These are phyloP conservation scores for Eupleurogrammus muticus DNA, from an alignment of 2,797 vertebrate genomes.

Conservation along the genomic window DNA sequence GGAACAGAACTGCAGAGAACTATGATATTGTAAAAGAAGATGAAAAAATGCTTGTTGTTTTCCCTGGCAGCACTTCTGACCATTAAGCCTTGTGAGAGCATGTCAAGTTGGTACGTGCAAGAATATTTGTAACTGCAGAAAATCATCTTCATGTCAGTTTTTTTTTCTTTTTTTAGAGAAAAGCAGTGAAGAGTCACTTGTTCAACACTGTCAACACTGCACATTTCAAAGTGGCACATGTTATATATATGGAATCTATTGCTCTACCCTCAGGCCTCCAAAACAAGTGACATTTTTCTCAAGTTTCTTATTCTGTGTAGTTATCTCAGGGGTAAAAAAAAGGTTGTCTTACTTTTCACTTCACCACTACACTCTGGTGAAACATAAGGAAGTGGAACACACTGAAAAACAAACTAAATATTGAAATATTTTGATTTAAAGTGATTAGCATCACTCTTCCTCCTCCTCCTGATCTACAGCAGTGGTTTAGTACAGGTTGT, in stretches of 20 bases:
- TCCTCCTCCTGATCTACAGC: not conserved
- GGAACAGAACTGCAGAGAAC: not conserved
- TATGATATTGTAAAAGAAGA: slow-evolving; percentile 27
- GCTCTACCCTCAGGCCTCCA: not conserved
- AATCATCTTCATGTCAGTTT: not conserved
- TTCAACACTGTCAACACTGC: not conserved
- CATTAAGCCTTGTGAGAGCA: slow-evolving; percentile 4
- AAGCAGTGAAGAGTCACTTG: slow-evolving; percentile 8
- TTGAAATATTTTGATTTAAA: not conserved
- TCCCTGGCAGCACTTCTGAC: slow-evolving; percentile 12
- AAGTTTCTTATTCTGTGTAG: slow-evolving; percentile 26
- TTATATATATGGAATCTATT: slow-evolving; percentile 4
- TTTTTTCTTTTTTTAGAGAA: slow-evolving; percentile 20
- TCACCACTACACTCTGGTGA: slow-evolving; percentile 10
- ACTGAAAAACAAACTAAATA: not conserved
- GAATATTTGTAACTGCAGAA: not conserved
- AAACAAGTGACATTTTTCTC: slow-evolving; percentile 1
- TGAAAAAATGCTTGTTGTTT: not conserved
- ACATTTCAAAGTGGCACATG: slow-evolving; percentile 1
- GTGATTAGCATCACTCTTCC: not conserved
- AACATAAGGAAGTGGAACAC: not conserved
- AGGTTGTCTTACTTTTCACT: slow-evolving; percentile 8
- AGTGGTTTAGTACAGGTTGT: not conserved
- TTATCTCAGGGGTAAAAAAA: slow-evolving; percentile 27
- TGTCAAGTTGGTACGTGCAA: not conserved